Conservation (phyloP, 2,888 invertebrate genomes). For the Rosalia funebris region DNA sequence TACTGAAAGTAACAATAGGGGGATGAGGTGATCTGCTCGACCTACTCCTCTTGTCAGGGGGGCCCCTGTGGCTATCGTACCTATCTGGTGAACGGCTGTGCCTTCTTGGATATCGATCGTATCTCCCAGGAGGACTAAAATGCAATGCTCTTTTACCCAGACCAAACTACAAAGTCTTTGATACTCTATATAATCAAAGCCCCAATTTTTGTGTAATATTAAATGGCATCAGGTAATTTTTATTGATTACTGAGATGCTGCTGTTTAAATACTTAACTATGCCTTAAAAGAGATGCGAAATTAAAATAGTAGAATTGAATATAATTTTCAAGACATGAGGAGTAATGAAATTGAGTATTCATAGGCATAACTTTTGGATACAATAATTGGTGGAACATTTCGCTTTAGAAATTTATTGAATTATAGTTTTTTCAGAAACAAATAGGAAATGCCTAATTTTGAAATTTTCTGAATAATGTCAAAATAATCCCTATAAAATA, state of each 20-base stretch:
- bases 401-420: too few species aligned
- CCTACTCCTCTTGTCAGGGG: slow-evolving; percentile 3
- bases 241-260: too few species aligned
- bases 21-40: slow-evolving; percentile 19
- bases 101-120: slow-evolving; percentile 5
- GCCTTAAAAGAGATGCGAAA: background rate
- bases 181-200: background rate
- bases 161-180: background rate
- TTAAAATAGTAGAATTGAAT: background rate
- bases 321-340: too few species aligned
- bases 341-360: too few species aligned
- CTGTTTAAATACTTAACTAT: too few species aligned
- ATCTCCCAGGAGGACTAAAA: slow-evolving; percentile 3
- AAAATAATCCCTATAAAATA: too few species aligned
- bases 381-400: too few species aligned
- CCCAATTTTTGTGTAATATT: background rate
- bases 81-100: slow-evolving; percentile 15
- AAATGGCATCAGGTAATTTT: background rate
- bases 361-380: too few species aligned
- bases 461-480: too few species aligned
- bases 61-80: slow-evolving; percentile 5
- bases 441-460: too few species aligned
- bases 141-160: background rate
- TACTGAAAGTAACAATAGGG: slow-evolving; percentile 16
- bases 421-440: too few species aligned